phyloP scores from a whole-genome alignment of 2,113 vertebrate species.

The Irena cyanogastra region DNA sequence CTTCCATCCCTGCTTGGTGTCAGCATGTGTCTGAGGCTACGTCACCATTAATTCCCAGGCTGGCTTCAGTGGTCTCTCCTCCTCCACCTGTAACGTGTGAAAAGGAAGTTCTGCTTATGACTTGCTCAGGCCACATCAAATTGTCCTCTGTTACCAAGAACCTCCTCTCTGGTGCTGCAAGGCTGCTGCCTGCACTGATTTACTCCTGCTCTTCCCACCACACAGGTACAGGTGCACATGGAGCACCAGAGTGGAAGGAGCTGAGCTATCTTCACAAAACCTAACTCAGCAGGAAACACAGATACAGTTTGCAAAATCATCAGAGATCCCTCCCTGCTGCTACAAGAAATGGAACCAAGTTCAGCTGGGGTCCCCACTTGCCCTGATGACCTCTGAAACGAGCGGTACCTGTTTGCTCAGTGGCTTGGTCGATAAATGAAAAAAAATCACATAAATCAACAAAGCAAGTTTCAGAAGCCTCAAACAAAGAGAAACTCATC shows the following conservation, averaged over 20 bases:
- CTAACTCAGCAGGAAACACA: not conserved
- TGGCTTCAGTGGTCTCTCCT: not conserved
- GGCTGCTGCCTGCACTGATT: not conserved
- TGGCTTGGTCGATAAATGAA: not conserved
- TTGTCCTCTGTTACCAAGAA: not conserved
- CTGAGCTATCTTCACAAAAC: not conserved
- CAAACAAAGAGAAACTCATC: not conserved
- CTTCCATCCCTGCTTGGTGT: not conserved
- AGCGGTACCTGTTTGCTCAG: not conserved
- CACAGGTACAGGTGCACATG: accelerated
- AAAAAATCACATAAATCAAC: not conserved
- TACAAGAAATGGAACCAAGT: not conserved
- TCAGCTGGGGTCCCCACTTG: not conserved
- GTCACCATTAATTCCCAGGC: not conserved
- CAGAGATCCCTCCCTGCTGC: not conserved
- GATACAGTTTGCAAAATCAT: not conserved
- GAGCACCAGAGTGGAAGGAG: not conserved
- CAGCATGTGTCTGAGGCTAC: not conserved
- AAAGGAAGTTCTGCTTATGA: not conserved
- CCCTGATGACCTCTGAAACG: not conserved
- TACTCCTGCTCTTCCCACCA: not conserved
- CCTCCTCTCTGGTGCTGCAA: not conserved
- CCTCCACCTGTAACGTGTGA: not conserved
- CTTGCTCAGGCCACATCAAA: not conserved
- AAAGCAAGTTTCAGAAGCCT: not conserved